Evolutionary conservation across 2,888 invertebrate species (phyloP), one percentile per base, ranked within the genome.

Genomic region (Uloborus plumipes): DNA sequence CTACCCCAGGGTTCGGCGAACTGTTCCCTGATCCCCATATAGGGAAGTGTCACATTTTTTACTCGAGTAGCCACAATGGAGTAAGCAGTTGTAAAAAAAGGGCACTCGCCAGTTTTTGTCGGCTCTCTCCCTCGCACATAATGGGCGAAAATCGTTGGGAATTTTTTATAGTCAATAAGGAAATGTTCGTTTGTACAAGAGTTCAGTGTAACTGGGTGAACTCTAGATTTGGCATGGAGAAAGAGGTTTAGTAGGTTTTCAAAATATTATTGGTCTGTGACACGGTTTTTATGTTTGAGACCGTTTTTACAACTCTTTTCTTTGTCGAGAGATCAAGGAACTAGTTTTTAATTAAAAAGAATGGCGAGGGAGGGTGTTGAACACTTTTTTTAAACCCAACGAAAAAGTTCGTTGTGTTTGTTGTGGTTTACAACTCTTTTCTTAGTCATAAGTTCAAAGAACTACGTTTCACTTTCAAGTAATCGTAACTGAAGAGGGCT

Each of bases 131-230:
- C 53, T 62, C 58, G 11, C 50, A 26, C 51, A 15, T 49, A 53
- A 31, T 50, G 59, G 18, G 2, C 49, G 16, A 39, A n/a, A 31
- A 39, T 31, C 59, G 71, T 58, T 53, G 61, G 47, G 51, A 49
- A 49, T 73, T 70, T 69, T 76, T 80, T 80, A 69, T 73, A 67
- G 72, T 73, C 79, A 80, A 80, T 80, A 81, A 81, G 80, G 80
- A 81, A 81, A 74, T 81, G 74, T 74, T 73, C 80, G 80, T 81
- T 81, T 64, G 59, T 58, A 31, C 47, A 64, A 70, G 70, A 64
- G 80, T 81, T 81, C 74, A 73, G 62, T 80, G 73, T 26, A 73
- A 50, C 69, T 73, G 64, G 79, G 79, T 80, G 79, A 80, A 80
- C 79, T 62, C 55, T 69, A 59, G 65, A 66, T 65, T 71, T 71